Conservation (phyloP, 2,888 invertebrate genomes). For the Pristionchus maxplancki region DNA sequence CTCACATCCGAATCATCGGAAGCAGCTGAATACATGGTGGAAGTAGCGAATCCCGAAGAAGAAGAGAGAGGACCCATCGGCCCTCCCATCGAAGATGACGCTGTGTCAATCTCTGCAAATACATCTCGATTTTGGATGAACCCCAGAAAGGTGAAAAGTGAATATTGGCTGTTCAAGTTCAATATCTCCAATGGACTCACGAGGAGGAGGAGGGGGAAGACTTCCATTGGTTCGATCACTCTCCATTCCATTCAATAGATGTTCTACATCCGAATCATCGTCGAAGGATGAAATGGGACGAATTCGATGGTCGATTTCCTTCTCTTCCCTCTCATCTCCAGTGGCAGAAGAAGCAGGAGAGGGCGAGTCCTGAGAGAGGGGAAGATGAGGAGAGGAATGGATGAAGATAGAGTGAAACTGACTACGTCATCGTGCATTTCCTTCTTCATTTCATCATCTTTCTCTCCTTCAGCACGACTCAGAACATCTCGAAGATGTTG, state of each 20-base stretch:
- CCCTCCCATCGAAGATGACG: background rate
- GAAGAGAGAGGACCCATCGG: background rate
- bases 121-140: too few relatives aligned
- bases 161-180: background rate
- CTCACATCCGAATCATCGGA: conserved; percentile 50
- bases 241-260: background rate
- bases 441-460: background rate
- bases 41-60: conserved; percentile 27
- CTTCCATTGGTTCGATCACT: background rate
- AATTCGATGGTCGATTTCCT: background rate
- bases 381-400: background rate
- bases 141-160: too few relatives aligned
- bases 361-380: conserved; percentile 14
- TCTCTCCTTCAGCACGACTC: background rate
- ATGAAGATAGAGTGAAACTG: background rate
- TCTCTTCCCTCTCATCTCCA: background rate
- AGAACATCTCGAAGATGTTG: background rate
- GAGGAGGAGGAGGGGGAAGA: conserved; percentile 26
- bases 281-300: background rate
- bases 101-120: background rate
- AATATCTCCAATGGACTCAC: background rate
- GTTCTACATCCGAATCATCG: conserved; percentile 43
- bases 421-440: background rate
- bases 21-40: conserved; percentile 51
- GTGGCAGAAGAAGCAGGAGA: conserved; percentile 19